Base-by-base conservation (phyloP, 2,888 invertebrate species). In the Dynastes hyllus region DNA sequence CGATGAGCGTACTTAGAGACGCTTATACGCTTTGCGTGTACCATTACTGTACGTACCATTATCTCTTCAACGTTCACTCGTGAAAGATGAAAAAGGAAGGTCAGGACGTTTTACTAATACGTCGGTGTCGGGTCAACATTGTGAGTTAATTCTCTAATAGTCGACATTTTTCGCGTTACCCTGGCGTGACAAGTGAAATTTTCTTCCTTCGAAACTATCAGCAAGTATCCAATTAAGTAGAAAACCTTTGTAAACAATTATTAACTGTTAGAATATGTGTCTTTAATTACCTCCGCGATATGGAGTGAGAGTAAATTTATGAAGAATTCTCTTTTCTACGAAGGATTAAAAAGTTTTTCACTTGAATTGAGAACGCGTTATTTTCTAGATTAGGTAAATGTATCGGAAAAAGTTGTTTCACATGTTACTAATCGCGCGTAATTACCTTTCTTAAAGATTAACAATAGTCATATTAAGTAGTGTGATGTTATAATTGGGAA, bases 21-120 rank as follows among this genome's bases (percentile, higher is more conserved):
- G 45, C 8, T 45, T 45, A 8, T 16, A 55, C 8, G 55, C 55
- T 1, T 55, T 55, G 55, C 55, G 55, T 55, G 55, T n/a, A n/a
- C n/a, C 9, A 53, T 53, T 53, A 53, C 5, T 9, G n/a, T 55
- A 55, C n/a, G 16, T 55, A n/a, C 4, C 16, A n/a, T 55, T 16
- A 16, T 55, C 4, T 55, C 55, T 55, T 55, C 22, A 8, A 55
- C 55, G 55, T 55, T 55, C 55, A 55, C 55, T 8, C 55, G 55
- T 16, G 55, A 55, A 55, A 55, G 55, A 55, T 55, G n/a, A 55
- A 55, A 55, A 55, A 55, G 16, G 55, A 55, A 55, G 55, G 55
- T 55, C 55, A 22, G 55, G 55, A 16, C n/a, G 5, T 55, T n/a
- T 55, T n/a, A 22, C 55, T 55, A 55, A 22, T 22, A 55, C n/a